These are phyloP conservation scores for Oedothorax gibbosus DNA, from an alignment of 1,140 invertebrate species.

Conservation along the genomic window DNA sequence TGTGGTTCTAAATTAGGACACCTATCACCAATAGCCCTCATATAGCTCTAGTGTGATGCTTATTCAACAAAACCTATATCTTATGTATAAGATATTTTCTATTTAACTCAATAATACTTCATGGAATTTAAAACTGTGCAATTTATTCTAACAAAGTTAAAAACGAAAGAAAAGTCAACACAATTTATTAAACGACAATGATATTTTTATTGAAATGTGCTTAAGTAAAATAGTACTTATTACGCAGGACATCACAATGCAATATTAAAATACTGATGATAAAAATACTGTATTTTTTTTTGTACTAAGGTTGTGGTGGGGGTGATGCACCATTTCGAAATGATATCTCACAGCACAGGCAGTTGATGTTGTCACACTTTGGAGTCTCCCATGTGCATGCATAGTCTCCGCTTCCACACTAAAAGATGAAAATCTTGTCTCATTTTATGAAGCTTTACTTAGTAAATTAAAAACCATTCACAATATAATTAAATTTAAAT, in stretches of 20 bases:
- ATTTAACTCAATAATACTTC: neutral
- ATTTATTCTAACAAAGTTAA: neutral
- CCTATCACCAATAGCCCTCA: too few species aligned
- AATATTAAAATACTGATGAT: constrained; percentile 21
- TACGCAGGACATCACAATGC: neutral
- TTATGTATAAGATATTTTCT: neutral
- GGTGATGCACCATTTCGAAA: constrained; percentile 38
- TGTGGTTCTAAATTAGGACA: too few species aligned
- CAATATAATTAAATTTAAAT: too few species aligned
- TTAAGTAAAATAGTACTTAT: neutral
- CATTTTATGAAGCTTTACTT: too few species aligned
- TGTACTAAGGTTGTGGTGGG: neutral
- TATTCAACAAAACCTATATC: neutral
- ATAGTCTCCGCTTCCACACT: constrained; percentile 57
- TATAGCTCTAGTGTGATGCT: too few species aligned
- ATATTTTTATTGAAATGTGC: neutral
- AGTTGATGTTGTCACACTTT: constrained; percentile 56
- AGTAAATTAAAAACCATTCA: too few species aligned
- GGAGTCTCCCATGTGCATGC: constrained; percentile 50
- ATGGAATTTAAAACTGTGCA: neutral
- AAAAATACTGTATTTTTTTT: constrained; percentile 7
- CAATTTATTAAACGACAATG: neutral
- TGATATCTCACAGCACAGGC: constrained; percentile 56
- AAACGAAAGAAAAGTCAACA: neutral
- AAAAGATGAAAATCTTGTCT: neutral